Evolutionary conservation across 2,113 vertebrate genomes (phyloP), one percentile per base, ranked within the genome.

Genomic region (Copsychus sechellarum): DNA sequence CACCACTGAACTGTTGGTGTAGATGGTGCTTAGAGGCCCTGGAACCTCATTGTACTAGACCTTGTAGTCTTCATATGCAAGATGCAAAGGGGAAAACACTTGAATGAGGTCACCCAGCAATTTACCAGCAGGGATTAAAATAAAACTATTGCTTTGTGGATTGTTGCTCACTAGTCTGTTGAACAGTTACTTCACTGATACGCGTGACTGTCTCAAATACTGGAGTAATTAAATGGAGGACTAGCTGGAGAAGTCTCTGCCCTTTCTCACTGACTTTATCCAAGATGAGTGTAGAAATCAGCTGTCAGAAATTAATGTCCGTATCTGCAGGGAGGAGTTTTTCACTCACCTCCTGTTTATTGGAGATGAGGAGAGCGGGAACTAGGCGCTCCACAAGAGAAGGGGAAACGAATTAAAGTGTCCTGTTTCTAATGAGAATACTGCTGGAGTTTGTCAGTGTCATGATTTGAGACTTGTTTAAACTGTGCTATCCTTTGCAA

Each of bases 381-480:
- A 85, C 54, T 56, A 38, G 47, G 67, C 16, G 1, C 31, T 81
- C n/a, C 1, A 2, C 8, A 2, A 74, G 57, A 67, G 53, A 84
- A 92, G 57, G 61, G 69, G 89, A 95, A 86, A 65, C 92, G 26
- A 92, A 89, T 93, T 81, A 74, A 92, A 57, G 28, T 74, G 28
- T 71, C 60, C 72, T 95, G 77, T 93, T 94, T 81, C 77, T 64
- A 65, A 51, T 89, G 91, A 53, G 81, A 76, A 54, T 34, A 40
- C 77, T 95, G 61, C 95, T 96, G 95, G 89, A 94, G 60, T 96
- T 93, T 86, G 83, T 91, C 86, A 92, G n/a, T 81, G 56, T 81
- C 74, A 70, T 3, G 1, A 50, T 93, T 73, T 73, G 60, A 64
- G 88, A 67, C 56, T 93, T 92, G 90, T 95, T 93, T 95, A 95